Base-by-base conservation (phyloP, 37 sponge, comb jelly and placozoan species). In the Aplysina aerophoba region DNA sequence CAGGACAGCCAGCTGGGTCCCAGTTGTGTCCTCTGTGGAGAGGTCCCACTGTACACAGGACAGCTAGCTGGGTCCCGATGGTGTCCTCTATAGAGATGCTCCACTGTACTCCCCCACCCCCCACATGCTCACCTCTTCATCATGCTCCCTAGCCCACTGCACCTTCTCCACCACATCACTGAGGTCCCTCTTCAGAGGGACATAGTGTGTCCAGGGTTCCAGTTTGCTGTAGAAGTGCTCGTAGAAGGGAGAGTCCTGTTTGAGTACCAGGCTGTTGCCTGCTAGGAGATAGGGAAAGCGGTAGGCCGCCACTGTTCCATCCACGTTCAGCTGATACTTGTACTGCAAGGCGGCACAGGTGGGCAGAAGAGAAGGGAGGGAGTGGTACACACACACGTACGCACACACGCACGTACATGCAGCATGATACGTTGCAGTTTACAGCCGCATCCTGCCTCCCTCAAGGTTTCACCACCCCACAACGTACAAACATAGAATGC, bases 271-370 rank as follows among this genome's bases (percentile, higher is more conserved):
- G n/a, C 95, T 87, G 38, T 87, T 92, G 22, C 95, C 99, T 11
- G 91, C 93, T 75, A 98, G 53, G 4, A 98, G 86, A 78, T 88
- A 98, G 35, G 99, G 99, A 22, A 96, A 72, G 4, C 99, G 85
- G 39, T 96, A 97, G 21, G 99, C 99, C 5, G 99, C 97, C 50
- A 96, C 99, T 50, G 97, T 98, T 0, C 99, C 99, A 85, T 98
- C 99, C 55, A 98, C 82, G 79, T 91, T 92, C 65, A 98, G 73
- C 90, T 96, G 97, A 50, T 97, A 98, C 86, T 94, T 96, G 91
- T 94, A 95, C 90, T 97, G 79, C 12, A 6, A 35, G 34, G 12
- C 2, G 25, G 11, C 11, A 22, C n/a, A 27, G 11, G 27, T 62
- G 27, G 63, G 4, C 4, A 13, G 37, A 62, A 13, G 64, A n/a